Evolutionary conservation across 92 coral and sea anemone genomes (phyloP).

Genomic region (Parazoanthus darwini): DNA sequence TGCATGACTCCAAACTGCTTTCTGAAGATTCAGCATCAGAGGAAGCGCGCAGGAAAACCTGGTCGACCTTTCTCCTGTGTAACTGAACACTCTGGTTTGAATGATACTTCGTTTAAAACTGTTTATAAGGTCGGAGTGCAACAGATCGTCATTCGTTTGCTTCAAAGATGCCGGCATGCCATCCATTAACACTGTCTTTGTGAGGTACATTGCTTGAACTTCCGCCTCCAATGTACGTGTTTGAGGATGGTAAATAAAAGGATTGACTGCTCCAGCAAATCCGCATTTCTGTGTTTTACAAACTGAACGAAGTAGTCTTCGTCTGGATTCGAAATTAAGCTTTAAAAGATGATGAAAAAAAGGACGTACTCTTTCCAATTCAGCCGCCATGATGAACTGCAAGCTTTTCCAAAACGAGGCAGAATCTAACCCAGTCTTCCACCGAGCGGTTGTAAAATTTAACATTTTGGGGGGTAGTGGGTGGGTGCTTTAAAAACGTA

Average conservation of each 20-base stretch:
- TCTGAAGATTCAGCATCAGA: conserved; percentile 84
- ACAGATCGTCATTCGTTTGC: conserved; percentile 42
- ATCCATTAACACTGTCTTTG: conserved; percentile 73
- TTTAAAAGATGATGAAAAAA: not conserved
- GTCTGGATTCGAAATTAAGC: conserved; percentile 2
- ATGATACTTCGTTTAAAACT: conserved; percentile 72
- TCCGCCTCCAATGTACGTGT: conserved; percentile 88
- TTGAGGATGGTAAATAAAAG: conserved; percentile 89
- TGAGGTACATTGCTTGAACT: conserved; percentile 75
- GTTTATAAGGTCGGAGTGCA: conserved; percentile 65
- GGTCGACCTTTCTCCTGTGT: conserved; percentile 70
- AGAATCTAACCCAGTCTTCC: conserved; percentile 5
- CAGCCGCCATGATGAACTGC: conserved; percentile 45
- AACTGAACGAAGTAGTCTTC: conserved; percentile 26
- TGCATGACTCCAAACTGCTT: conserved; percentile 83
- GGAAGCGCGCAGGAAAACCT: conserved; percentile 76
- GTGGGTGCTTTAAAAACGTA: no score
- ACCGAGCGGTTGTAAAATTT: not conserved
- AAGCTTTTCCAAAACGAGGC: conserved; percentile 25
- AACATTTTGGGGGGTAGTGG: not conserved
- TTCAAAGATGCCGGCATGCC: conserved; percentile 59
- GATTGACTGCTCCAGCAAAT: conserved; percentile 48
- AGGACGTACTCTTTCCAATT: not conserved
- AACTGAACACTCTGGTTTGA: conserved; percentile 67
- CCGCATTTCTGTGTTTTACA: not conserved